A percentile compares a stretch with the other conserved stretches of the same genome.
Evolutionary conservation across 2,113 vertebrate species (phyloP).

Genomic region (Dermatemys mawii): DNA sequence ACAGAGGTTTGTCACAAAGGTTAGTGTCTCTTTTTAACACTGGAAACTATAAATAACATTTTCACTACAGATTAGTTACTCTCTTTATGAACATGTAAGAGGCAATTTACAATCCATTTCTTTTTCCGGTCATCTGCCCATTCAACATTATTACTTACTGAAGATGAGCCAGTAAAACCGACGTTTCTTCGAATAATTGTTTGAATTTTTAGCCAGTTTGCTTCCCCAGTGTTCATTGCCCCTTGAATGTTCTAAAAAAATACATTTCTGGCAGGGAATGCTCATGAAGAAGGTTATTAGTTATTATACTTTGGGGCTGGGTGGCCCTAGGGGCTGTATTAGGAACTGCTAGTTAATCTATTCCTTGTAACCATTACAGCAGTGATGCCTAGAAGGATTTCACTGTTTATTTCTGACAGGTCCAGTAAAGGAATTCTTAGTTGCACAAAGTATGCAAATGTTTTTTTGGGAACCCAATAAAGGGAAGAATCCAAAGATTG

Average conservation of each 20-base stretch:
- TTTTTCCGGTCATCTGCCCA: conserved; percentile 11
- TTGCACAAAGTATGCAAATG: rapidly evolving
- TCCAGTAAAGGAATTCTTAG: not conserved
- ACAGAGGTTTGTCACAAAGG: no score
- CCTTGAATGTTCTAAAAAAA: not conserved
- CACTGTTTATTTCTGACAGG: not conserved
- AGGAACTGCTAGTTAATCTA: not conserved
- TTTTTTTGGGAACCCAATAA: not conserved
- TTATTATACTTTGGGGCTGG: conserved; percentile 9
- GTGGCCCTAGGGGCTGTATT: not conserved
- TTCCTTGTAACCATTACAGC: not conserved
- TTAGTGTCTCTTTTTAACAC: not conserved
- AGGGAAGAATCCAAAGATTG: not conserved
- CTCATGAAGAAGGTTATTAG: not conserved
- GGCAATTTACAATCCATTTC: not conserved
- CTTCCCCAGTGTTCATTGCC: not conserved
- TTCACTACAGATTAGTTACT: not conserved
- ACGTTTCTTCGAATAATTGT: not conserved
- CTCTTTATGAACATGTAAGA: not conserved
- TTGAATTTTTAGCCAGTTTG: conserved; percentile 37
- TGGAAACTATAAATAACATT: not conserved
- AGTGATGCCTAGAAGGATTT: not conserved
- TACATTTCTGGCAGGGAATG: not conserved
- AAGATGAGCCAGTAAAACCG: conserved; percentile 25
- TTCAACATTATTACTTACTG: not conserved